Conservation (phyloP, 2,888 invertebrate species). For the Neoscelio sp. region DNA sequence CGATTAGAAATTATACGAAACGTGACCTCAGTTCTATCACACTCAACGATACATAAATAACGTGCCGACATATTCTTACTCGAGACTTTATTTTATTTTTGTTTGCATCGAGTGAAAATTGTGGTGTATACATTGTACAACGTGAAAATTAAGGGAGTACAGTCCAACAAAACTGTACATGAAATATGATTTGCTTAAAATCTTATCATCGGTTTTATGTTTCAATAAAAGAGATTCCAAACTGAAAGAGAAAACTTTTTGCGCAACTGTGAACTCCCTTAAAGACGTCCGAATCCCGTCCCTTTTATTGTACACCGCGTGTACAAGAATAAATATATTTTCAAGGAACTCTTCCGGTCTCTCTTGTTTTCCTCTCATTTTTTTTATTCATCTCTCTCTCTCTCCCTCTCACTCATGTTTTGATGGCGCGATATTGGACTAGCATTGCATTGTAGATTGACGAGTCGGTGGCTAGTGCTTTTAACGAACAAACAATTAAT, state of each 20-base stretch:
- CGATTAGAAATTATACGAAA: background rate
- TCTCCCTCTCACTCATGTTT: conserved; percentile 61
- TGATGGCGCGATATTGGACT: conserved; percentile 76
- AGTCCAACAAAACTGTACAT: background rate
- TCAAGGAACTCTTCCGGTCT: conserved; percentile 47
- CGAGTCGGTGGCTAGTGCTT: conserved; percentile 73
- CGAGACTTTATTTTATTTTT: no score
- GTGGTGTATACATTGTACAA: conserved; percentile 2
- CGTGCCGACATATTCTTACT: no score
- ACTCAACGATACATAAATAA: no score
- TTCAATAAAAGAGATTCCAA: background rate
- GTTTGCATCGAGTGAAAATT: conserved; percentile 8
- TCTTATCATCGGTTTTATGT: background rate
- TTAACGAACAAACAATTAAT: conserved; percentile 69
- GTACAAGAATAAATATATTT: conserved; percentile 73
- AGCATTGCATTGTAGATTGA: conserved; percentile 75
- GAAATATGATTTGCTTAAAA: no score
- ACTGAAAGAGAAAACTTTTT: background rate
- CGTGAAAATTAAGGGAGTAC: background rate
- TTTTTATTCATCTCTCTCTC: no score
- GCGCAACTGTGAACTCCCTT: conserved; percentile 2
- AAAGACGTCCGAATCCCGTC: no score
- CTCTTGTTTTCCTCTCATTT: no score
- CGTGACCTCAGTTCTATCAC: conserved; percentile 10
- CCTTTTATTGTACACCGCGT: conserved; percentile 1